These are phyloP conservation scores for Crocuta crocuta DNA, from an alignment of 2,113 vertebrate species.

Conservation along the genomic window DNA sequence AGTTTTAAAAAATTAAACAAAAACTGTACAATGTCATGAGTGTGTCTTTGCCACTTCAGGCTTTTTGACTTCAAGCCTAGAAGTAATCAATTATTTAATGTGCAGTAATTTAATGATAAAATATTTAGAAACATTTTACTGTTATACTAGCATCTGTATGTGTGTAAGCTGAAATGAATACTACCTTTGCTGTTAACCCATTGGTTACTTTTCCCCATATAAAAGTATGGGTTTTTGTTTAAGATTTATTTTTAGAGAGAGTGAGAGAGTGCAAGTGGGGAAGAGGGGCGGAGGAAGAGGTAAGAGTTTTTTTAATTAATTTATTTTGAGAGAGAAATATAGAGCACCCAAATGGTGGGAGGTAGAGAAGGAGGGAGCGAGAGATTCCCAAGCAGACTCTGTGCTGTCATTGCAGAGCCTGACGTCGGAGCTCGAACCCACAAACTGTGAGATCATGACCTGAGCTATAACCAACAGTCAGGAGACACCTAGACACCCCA, in stretches of 20 bases:
- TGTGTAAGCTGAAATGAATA: not conserved
- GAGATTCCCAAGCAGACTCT: not conserved
- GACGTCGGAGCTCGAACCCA: not conserved
- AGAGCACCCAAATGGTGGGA: not conserved
- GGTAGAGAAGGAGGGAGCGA: not conserved
- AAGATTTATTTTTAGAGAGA: too few relatives aligned
- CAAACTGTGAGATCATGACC: not conserved
- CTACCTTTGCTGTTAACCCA: not conserved
- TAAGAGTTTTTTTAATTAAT: too few relatives aligned
- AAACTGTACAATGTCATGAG: not conserved
- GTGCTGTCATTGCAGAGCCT: not conserved
- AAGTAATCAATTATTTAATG: not conserved
- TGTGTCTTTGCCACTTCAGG: not conserved
- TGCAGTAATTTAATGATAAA: slow-evolving; percentile 23
- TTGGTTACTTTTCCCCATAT: not conserved
- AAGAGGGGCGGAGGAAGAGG: too few relatives aligned
- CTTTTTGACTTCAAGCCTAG: not conserved
- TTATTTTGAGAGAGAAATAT: too few relatives aligned
- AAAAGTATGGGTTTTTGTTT: not conserved
- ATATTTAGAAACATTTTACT: not conserved
- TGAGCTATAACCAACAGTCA: not conserved
- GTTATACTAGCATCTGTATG: not conserved
- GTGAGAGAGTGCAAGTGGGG: too few relatives aligned
- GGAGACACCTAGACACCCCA: not conserved
- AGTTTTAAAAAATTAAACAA: slow-evolving; percentile 11